phyloP scores from a whole-genome alignment of 2,797 vertebrate genomes.

The Crax fasciolata region DNA sequence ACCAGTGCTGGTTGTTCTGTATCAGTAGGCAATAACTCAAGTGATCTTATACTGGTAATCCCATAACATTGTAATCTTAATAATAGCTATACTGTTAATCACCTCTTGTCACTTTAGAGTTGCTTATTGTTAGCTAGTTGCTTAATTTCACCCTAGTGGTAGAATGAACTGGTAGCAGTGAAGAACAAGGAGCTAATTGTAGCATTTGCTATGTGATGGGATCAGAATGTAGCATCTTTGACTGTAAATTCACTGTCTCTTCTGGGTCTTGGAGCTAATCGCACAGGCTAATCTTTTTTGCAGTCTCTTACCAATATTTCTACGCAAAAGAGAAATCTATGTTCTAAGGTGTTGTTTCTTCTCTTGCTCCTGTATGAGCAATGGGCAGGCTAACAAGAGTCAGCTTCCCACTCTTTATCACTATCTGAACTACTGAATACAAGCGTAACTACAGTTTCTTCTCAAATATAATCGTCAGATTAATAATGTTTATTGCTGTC shows the following conservation, averaged over 20 bases:
- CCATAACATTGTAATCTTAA: neutral
- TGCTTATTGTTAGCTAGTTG: neutral
- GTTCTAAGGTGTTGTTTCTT: neutral
- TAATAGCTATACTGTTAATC: neutral
- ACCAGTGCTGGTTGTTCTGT: neutral
- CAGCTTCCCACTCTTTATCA: neutral
- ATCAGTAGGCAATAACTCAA: neutral
- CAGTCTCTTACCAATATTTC: neutral
- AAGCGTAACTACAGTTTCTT: neutral
- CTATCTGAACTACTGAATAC: neutral
- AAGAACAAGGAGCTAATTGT: neutral
- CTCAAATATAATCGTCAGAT: neutral
- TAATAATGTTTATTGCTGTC: neutral
- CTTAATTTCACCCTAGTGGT: neutral
- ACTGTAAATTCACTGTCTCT: neutral
- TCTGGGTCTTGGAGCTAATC: neutral
- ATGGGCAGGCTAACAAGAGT: neutral
- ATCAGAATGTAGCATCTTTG: neutral
- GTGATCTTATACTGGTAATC: neutral
- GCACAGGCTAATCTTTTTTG: neutral
- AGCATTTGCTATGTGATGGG: neutral
- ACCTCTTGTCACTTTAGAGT: neutral
- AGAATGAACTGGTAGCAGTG: fast-evolving
- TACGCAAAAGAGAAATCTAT: neutral
- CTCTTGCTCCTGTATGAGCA: neutral